Evolutionary conservation across 2,888 invertebrate genomes (phyloP), one percentile per base, ranked within the genome.

Genomic region (Drosophila leonis): DNA sequence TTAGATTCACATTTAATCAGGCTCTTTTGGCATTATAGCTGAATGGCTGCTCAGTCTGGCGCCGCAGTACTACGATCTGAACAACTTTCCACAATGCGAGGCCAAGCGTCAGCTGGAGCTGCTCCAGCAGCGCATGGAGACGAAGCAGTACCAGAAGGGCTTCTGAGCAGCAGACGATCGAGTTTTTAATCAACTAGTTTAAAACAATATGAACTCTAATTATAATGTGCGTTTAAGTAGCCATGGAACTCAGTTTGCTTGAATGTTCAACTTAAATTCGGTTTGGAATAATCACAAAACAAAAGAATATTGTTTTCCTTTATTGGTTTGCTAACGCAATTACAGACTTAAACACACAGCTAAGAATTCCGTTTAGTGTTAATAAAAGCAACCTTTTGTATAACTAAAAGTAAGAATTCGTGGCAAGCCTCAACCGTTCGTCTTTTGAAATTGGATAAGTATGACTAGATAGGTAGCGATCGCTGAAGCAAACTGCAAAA

Each of bases 81-180:
- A 96, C 91, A 99, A 99, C 94, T 99, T 99, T 94, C 99, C 99
- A 0, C 97, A 97, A 90, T 99, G 99, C 93, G 99, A 99, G 93
- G 99, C 99, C 8, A 97, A 97, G 91, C 94, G 99, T 56, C 98
- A 98, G 91, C 94, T 99, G 76, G 97, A 98, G 94, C 94, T 97
- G 79, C 94, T 99, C 74, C 98, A 98, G 91, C 95, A 96, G 55
- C 95, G 98, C 82, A 94, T 98, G 92, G 98, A 98, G 82, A 96
- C 97, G 20, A 96, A 97, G 92, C 96, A 96, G 80, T 98, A 95
- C 93, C 97, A 98, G 93, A 97, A 98, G 93, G 97, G 97, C 67
- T 98, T 97, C 94, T 98, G 95, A 72, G 29, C 15, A 18, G 39
- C 42, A 10, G 5, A 31, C 5, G 10, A 35, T 12, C 52, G 54